phyloP scores from a whole-genome alignment of 2,797 vertebrate species.

The Pelochelys cantorii region DNA sequence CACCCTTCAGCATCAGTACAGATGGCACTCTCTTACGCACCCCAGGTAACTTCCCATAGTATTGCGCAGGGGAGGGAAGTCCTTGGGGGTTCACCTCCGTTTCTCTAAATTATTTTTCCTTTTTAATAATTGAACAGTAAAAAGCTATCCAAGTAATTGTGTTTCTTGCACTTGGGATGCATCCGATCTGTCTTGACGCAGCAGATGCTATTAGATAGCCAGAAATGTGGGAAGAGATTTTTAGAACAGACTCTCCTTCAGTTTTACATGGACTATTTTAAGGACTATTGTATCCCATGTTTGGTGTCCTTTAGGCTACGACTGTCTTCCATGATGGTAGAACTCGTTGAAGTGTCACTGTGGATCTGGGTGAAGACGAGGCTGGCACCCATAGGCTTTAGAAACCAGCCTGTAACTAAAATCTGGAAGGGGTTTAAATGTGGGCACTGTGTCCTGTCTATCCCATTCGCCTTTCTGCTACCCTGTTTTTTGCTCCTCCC shows the following conservation, averaged over 20 bases:
- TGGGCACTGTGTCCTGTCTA: not conserved
- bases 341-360: not conserved
- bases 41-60: not conserved
- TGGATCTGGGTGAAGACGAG: not conserved
- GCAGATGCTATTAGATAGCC: rapidly evolving
- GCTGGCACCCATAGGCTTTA: not conserved
- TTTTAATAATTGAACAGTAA: not conserved
- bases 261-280: not conserved
- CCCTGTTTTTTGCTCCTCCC: not conserved
- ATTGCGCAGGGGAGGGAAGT: not conserved
- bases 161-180: not conserved
- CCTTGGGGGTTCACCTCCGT: not conserved
- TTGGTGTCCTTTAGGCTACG: not conserved
- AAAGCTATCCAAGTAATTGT: not conserved
- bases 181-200: not conserved
- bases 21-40: not conserved
- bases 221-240: not conserved
- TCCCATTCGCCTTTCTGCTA: not conserved
- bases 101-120: not conserved
- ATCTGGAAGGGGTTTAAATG: not conserved
- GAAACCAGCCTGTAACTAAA: not conserved
- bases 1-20: not conserved
- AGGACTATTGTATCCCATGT: not conserved
- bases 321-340: not conserved
- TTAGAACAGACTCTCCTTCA: not conserved